These are phyloP conservation scores for Trimorus sp. DNA, from an alignment of 2,888 invertebrate species.

Conservation along the genomic window DNA sequence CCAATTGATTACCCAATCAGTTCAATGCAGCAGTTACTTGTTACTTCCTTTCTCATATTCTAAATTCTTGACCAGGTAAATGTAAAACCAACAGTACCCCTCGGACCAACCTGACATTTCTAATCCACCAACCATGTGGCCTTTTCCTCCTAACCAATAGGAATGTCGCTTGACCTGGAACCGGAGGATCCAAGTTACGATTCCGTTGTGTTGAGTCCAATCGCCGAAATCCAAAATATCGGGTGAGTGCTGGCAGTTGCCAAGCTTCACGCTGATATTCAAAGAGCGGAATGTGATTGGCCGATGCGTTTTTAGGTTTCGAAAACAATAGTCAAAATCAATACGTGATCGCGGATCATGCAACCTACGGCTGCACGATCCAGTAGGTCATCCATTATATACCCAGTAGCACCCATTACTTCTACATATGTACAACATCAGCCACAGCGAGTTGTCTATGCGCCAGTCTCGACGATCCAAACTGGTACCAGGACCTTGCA, in stretches of 20 bases:
- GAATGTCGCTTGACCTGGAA: too few relatives aligned
- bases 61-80: not conserved
- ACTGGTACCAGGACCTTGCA: conserved; percentile 72
- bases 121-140: too few relatives aligned
- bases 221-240: too few relatives aligned
- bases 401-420: conserved; percentile 61
- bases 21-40: not conserved
- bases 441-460: conserved; percentile 74
- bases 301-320: conserved; percentile 33
- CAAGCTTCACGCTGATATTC: not conserved
- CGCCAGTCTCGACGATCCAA: conserved; percentile 73
- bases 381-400: conserved; percentile 71
- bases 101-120: too few relatives aligned
- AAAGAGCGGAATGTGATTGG: not conserved
- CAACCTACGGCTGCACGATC: conserved; percentile 74
- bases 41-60: not conserved
- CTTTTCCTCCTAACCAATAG: too few relatives aligned
- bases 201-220: too few relatives aligned
- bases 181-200: too few relatives aligned
- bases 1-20: not conserved
- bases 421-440: conserved; percentile 68
- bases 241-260: too few relatives aligned
- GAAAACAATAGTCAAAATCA: conserved; percentile 31
- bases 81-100: too few relatives aligned
- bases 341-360: conserved; percentile 72